phyloP scores from a whole-genome alignment of 2,113 vertebrate genomes.

The Hippocampus guttulatus region DNA sequence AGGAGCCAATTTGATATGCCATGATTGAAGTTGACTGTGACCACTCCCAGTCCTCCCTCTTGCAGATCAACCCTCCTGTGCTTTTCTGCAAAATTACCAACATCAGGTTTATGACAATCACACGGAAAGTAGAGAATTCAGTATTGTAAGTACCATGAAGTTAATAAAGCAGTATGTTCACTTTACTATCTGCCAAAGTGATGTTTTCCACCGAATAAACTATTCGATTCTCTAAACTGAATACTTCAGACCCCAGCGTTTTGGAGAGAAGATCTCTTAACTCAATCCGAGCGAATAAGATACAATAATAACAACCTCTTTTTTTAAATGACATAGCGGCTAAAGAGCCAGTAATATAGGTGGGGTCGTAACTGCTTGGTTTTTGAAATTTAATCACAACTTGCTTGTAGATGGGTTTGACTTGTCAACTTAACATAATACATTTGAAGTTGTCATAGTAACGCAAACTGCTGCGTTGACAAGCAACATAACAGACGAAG shows the following conservation, averaged over 20 bases:
- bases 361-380: background rate
- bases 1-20: too few species aligned
- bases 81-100: too few species aligned
- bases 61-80: too few species aligned
- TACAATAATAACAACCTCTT: background rate
- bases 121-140: constrained; percentile 51
- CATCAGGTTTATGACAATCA: background rate
- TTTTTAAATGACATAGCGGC: background rate
- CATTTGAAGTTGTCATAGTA: background rate
- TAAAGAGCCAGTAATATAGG: background rate
- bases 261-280: background rate
- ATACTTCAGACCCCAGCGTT: too few species aligned
- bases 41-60: too few species aligned
- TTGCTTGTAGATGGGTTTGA: background rate
- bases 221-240: background rate
- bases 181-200: background rate
- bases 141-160: background rate
- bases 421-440: background rate
- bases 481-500: constrained; percentile 23
- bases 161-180: background rate
- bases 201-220: background rate
- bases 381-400: background rate
- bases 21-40: too few species aligned
- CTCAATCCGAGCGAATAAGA: background rate
- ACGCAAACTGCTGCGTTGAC: constrained; percentile 22